Base-by-base conservation (phyloP, 2,797 vertebrate species). In the Micrastur ruficollis region DNA sequence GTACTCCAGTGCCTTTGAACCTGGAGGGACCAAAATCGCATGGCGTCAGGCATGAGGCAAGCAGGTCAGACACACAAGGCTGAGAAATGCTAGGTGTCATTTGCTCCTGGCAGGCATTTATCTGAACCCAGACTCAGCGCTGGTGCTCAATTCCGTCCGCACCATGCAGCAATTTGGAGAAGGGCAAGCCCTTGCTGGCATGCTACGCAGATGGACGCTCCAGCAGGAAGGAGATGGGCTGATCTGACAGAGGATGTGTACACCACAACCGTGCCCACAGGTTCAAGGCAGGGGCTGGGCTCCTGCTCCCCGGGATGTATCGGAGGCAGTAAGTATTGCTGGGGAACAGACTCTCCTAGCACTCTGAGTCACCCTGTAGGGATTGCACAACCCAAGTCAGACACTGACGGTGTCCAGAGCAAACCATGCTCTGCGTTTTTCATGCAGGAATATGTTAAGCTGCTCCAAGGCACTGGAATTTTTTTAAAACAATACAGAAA, bases 1-100 rank as follows among this genome's bases (percentile, higher is more conserved):
- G 93, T 99, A 99, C 82, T 99, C 99, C 95, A 99, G 95, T 0
- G 99, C 98, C 98, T 99, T 99, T 38, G 99, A 99, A 95, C 99
- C 99, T 99, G 97, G 38, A 71, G 59, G 47, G 36, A 85, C 55
- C 56, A 85, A 91, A 73, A 88, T 23, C 2, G 0, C 42, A 44
- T 0, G 0, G 71, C n/a, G 29, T 92, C 31, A 97, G 34, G 44
- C 72, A 42, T 0, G 11, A 1, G 1, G 47, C 8, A n/a, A 1
- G 8, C 6, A 7, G 67, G 76, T 50, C 22, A 34, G 76, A 61
- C 5, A 4, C 4, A 2, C 8, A 25, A 23, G 29, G 58, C 25
- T 46, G n/a, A 61, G 50, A 65, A 40, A 32, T 3, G 47, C 17
- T 0, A 2, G 4, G 32, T 2, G 2, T 10, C 1, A 0, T 31